Evolutionary conservation across 1,140 invertebrate species (phyloP).

Genomic region (Trichogramma pretiosum): DNA sequence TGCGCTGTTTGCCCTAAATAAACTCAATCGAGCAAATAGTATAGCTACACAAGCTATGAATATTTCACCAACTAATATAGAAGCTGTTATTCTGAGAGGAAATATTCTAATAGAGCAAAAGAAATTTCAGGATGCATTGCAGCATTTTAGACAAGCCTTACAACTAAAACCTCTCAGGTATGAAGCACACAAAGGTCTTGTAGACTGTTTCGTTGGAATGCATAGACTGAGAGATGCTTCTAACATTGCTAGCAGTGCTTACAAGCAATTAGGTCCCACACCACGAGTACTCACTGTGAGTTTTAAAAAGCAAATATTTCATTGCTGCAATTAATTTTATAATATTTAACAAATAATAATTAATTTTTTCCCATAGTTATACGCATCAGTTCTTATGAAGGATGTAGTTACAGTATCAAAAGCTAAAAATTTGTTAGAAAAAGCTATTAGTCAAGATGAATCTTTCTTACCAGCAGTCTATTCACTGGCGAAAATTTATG

Average conservation of each 20-base stretch:
- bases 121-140: slow-evolving; percentile 60
- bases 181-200: slow-evolving; percentile 63
- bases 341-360: slow-evolving; percentile 2
- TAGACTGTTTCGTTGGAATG: slow-evolving; percentile 61
- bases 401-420: slow-evolving; percentile 56
- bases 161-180: slow-evolving; percentile 49
- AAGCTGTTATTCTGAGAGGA: slow-evolving; percentile 63
- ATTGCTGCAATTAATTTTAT: slow-evolving; percentile 3
- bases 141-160: slow-evolving; percentile 65
- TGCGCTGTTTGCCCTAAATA: slow-evolving; percentile 46
- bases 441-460: slow-evolving; percentile 58
- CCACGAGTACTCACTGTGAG: slow-evolving; percentile 61
- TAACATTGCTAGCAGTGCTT: slow-evolving; percentile 58
- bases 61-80: slow-evolving; percentile 51
- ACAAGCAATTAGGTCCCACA: slow-evolving; percentile 60
- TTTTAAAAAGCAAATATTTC: slow-evolving; percentile 19
- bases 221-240: slow-evolving; percentile 60
- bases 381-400: slow-evolving; percentile 61
- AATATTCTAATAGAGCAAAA: slow-evolving; percentile 62
- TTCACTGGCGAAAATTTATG: slow-evolving; percentile 54
- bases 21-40: slow-evolving; percentile 50
- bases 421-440: slow-evolving; percentile 60
- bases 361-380: slow-evolving; percentile 47
- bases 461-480: slow-evolving; percentile 60
- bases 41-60: slow-evolving; percentile 52